Percentiles rank a stretch among this genome's conserved stretches.
phyloP scores from a whole-genome alignment of 2,888 invertebrate genomes.

The Dynastes grantii region DNA sequence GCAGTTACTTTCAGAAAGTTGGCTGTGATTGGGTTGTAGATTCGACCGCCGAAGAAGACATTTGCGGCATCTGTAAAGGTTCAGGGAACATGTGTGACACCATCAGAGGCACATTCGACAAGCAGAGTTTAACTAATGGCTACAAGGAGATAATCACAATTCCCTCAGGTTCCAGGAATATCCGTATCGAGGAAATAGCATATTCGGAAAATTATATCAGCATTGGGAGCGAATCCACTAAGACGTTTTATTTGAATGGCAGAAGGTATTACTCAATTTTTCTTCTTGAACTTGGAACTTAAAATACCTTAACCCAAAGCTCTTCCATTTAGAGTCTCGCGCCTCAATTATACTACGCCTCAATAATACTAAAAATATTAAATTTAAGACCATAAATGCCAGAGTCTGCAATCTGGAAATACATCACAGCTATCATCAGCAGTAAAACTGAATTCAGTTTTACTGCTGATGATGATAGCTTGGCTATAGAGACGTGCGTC shows the following conservation, averaged over 20 bases:
- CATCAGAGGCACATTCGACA: slow-evolving; percentile 74
- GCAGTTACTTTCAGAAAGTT: slow-evolving; percentile 77
- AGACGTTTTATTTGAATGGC: slow-evolving; percentile 85
- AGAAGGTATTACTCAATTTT: slow-evolving; percentile 73
- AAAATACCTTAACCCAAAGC: no score
- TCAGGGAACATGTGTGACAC: slow-evolving; percentile 87
- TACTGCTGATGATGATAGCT: no score
- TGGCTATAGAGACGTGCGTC: no score
- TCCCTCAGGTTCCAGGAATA: slow-evolving; percentile 86
- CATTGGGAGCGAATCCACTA: slow-evolving; percentile 80
- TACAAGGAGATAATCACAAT: slow-evolving; percentile 80
- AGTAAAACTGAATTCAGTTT: no score
- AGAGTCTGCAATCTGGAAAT: no score
- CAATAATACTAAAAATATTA: no score
- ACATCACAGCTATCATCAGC: no score
- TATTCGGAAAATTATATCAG: slow-evolving; percentile 86
- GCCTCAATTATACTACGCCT: no score
- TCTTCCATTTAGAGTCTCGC: neutral
- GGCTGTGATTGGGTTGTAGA: slow-evolving; percentile 94
- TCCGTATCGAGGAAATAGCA: slow-evolving; percentile 83
- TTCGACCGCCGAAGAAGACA: slow-evolving; percentile 85
- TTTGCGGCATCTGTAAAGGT: slow-evolving; percentile 90
- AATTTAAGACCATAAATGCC: no score
- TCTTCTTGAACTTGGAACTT: neutral
- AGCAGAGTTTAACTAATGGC: slow-evolving; percentile 71